These are phyloP conservation scores for Ctenomys sociabilis DNA, from an alignment of 2,113 vertebrate species.

Conservation along the genomic window DNA sequence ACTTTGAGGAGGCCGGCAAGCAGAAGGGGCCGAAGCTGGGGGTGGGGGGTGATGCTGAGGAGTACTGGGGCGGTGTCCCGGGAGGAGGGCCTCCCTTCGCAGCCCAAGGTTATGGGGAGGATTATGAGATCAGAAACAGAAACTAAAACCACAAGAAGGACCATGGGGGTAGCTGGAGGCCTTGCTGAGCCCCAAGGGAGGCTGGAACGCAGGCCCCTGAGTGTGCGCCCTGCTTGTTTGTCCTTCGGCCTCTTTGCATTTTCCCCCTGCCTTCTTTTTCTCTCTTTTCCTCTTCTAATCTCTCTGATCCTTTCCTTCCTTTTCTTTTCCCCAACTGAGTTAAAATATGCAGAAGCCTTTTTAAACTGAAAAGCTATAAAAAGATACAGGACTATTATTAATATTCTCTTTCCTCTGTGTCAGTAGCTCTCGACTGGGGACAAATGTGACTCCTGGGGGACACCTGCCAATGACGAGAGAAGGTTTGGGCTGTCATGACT, in stretches of 20 bases:
- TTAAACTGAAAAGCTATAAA: constrained; percentile 29
- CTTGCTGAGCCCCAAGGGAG: not conserved
- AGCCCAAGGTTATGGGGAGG: not conserved
- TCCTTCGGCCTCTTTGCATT: not conserved
- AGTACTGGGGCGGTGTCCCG: not conserved
- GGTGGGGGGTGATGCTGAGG: not conserved
- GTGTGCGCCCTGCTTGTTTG: not conserved
- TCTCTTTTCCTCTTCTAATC: not conserved
- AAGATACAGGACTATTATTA: not conserved
- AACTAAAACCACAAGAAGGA: not conserved
- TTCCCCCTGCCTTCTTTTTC: not conserved
- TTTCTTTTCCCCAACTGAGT: not conserved
- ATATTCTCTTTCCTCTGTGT: constrained; percentile 2
- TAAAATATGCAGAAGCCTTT: constrained; percentile 21
- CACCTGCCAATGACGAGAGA: not conserved
- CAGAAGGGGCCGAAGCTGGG: not conserved
- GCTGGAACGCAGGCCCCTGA: too few relatives aligned
- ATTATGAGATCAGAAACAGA: not conserved
- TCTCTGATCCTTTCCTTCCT: not conserved
- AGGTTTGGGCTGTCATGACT: not conserved
- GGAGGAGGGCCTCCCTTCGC: not conserved
- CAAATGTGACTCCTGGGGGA: not conserved
- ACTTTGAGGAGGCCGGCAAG: not conserved
- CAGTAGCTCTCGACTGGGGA: not conserved
- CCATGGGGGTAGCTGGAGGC: too few relatives aligned